Evolutionary conservation across 2,888 invertebrate species (phyloP).

Genomic region (Macrosoma leucophasiata): DNA sequence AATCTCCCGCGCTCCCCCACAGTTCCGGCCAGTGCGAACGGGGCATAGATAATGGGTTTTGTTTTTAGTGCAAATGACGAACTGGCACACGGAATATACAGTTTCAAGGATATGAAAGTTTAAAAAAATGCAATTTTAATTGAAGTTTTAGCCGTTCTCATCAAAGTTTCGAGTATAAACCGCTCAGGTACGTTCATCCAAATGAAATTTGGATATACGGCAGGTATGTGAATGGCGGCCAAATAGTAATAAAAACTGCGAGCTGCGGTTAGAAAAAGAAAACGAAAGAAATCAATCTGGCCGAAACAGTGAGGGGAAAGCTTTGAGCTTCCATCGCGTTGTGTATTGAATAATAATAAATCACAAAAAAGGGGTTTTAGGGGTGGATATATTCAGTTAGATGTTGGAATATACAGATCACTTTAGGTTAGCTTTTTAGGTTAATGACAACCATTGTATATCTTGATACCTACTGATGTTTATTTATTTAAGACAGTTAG

Average conservation of each 20-base stretch:
- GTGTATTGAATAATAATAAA: too few relatives aligned
- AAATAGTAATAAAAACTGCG: constrained; percentile 54
- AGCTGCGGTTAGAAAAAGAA: constrained; percentile 52
- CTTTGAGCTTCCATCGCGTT: constrained; percentile 1
- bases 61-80: constrained; percentile 38
- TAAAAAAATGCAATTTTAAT: constrained; percentile 36
- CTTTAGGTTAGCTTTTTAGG: too few relatives aligned
- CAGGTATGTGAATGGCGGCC: constrained; percentile 44
- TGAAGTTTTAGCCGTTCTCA: constrained; percentile 35
- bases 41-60: constrained; percentile 65
- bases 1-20: constrained; percentile 72
- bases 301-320: constrained; percentile 37
- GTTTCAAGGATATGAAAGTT: constrained; percentile 7
- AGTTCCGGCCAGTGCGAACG: constrained; percentile 64
- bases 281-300: constrained; percentile 58
- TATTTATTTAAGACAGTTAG: too few relatives aligned
- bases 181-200: constrained; percentile 46
- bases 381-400: too few relatives aligned
- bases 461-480: too few relatives aligned
- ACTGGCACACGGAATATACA: too few relatives aligned
- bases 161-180: constrained; percentile 43
- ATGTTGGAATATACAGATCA: too few relatives aligned
- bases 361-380: constrained; percentile 14
- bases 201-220: constrained; percentile 55
- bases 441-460: too few relatives aligned